These are phyloP conservation scores for Allygus modestus DNA, from an alignment of 2,888 invertebrate genomes.

Conservation along the genomic window DNA sequence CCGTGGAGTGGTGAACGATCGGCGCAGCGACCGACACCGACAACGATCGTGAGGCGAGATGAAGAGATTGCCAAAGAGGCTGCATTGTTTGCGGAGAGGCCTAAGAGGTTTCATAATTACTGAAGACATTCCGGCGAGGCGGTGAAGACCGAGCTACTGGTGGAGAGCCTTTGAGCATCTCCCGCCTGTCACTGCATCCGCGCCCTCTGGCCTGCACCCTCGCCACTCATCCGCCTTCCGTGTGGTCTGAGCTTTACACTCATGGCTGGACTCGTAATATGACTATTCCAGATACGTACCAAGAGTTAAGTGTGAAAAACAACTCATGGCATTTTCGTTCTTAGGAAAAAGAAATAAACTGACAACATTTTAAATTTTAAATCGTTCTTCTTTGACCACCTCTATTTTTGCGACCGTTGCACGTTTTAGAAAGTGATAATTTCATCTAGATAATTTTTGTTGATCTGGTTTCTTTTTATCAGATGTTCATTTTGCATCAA, in stretches of 20 bases:
- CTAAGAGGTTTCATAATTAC: slow-evolving; percentile 45
- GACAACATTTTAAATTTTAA: too few relatives aligned
- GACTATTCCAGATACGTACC: too few relatives aligned
- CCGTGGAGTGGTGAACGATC: not conserved
- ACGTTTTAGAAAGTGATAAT: too few relatives aligned
- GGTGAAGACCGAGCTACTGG: slow-evolving; percentile 38
- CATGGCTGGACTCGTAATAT: too few relatives aligned
- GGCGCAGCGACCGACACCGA: not conserved
- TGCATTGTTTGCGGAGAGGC: slow-evolving; percentile 42
- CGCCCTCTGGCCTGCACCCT: not conserved
- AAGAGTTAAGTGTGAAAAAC: too few relatives aligned
- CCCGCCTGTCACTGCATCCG: slow-evolving; percentile 7
- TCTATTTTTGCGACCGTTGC: too few relatives aligned
- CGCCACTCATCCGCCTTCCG: not conserved
- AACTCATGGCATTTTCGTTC: too few relatives aligned
- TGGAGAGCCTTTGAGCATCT: not conserved
- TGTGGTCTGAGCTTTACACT: not conserved
- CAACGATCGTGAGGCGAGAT: not conserved
- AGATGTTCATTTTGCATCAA: too few relatives aligned
- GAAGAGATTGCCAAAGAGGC: slow-evolving; percentile 45
- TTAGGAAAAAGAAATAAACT: too few relatives aligned
- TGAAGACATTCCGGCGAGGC: slow-evolving; percentile 30
- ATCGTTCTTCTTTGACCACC: too few relatives aligned
- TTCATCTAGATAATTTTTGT: too few relatives aligned
- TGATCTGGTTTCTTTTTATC: too few relatives aligned